phyloP scores from a whole-genome alignment of 1,140 invertebrate species.

The Zophobas morio region DNA sequence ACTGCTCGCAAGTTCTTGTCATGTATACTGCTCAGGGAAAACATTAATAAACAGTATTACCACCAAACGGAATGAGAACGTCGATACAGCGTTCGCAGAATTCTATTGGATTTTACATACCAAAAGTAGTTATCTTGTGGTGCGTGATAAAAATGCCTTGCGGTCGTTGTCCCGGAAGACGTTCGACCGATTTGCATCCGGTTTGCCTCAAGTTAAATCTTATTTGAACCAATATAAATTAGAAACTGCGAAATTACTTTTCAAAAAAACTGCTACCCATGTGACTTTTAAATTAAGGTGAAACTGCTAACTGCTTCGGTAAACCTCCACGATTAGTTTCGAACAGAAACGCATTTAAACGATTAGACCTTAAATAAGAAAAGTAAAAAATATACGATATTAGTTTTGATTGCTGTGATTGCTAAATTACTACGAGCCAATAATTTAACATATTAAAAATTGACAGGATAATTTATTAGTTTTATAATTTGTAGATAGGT shows the following conservation, averaged over 20 bases:
- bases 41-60: slow-evolving; percentile 36
- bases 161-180: slow-evolving; percentile 40
- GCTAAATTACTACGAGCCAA: no score
- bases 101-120: slow-evolving; percentile 39
- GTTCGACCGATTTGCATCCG: slow-evolving; percentile 40
- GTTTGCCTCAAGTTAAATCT: slow-evolving; percentile 28
- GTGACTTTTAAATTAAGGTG: slow-evolving; percentile 3
- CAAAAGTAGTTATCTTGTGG: slow-evolving; percentile 38
- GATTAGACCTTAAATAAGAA: no score
- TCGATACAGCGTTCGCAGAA: slow-evolving; percentile 27
- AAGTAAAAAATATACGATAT: no score
- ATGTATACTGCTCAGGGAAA: slow-evolving; percentile 24
- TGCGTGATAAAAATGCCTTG: slow-evolving; percentile 40
- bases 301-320: slow-evolving; percentile 1
- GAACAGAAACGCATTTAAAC: neutral
- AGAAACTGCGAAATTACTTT: slow-evolving; percentile 17
- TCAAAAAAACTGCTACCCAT: slow-evolving; percentile 8
- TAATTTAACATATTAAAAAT: no score
- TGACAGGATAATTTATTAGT: no score
- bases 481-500: no score
- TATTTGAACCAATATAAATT: slow-evolving; percentile 25
- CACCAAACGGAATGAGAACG: slow-evolving; percentile 1
- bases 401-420: no score
- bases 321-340: neutral
- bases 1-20: slow-evolving; percentile 20